phyloP scores from a whole-genome alignment of 30 jellyfish, hydroid and myxozoan species.

The Turritopsis dohrnii region DNA sequence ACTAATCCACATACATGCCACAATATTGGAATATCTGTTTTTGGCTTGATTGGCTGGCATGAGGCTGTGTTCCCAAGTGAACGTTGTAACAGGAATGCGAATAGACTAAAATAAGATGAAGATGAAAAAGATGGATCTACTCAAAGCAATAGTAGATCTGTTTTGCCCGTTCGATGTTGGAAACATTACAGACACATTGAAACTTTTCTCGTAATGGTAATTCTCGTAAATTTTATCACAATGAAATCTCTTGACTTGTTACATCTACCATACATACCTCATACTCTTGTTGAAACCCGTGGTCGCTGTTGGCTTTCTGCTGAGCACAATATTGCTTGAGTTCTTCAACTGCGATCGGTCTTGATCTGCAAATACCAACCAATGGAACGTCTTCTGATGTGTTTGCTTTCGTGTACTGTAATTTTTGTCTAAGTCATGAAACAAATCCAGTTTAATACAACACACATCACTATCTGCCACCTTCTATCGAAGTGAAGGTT shows the following conservation, averaged over 20 bases:
- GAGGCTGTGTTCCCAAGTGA: constrained; percentile 95
- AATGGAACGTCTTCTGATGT: constrained; percentile 59
- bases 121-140: background rate
- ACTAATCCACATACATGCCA: constrained; percentile 68
- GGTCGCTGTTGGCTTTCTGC: constrained; percentile 95
- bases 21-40: constrained; percentile 90
- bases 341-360: constrained; percentile 58
- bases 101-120: constrained; percentile 42
- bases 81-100: constrained; percentile 43
- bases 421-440: constrained; percentile 18
- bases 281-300: constrained; percentile 89
- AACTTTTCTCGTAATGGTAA: too few species aligned
- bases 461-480: too few species aligned
- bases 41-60: constrained; percentile 66
- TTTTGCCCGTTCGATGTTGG: too few species aligned
- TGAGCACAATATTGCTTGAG: constrained; percentile 66
- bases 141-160: too few species aligned
- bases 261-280: constrained; percentile 61
- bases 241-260: too few species aligned
- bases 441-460: background rate
- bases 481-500: too few species aligned
- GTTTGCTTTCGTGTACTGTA: constrained; percentile 55
- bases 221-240: background rate
- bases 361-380: constrained; percentile 46
- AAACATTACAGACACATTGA: background rate